phyloP scores from a whole-genome alignment of 2,888 invertebrate species.

The Mactromeris polynyma region DNA sequence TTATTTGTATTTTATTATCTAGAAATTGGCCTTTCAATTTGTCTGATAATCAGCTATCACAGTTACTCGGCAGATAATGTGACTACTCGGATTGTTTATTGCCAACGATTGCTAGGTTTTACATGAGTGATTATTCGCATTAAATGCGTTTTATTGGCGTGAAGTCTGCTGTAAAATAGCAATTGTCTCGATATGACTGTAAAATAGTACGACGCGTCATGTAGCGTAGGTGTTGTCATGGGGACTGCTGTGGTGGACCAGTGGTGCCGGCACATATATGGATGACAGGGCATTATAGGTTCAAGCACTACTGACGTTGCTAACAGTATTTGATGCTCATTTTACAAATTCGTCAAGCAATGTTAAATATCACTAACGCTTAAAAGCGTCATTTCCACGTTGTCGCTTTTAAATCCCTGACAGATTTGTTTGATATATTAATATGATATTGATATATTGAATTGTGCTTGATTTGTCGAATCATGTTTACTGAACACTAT shows the following conservation, averaged over 20 bases:
- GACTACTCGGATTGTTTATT: neutral
- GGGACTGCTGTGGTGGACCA: neutral
- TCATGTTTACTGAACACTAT: too few relatives aligned
- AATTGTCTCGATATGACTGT: neutral
- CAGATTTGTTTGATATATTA: too few relatives aligned
- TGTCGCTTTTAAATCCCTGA: too few relatives aligned
- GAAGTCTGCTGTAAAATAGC: neutral
- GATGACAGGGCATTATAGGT: too few relatives aligned
- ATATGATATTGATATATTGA: too few relatives aligned
- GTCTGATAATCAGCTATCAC: slow-evolving; percentile 50
- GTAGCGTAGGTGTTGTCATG: neutral
- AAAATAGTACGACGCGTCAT: neutral
- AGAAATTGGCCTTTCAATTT: slow-evolving; percentile 60
- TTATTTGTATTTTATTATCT: slow-evolving; percentile 68
- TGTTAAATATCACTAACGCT: too few relatives aligned
- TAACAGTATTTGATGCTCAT: too few relatives aligned
- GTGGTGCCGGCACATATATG: too few relatives aligned
- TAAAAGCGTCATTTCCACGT: too few relatives aligned
- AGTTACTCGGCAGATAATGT: neutral
- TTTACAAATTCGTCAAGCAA: too few relatives aligned
- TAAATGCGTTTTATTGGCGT: neutral
- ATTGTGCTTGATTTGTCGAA: too few relatives aligned
- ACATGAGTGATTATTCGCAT: neutral
- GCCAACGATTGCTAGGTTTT: neutral
- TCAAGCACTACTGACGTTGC: too few relatives aligned